Conservation (phyloP, 2,113 vertebrate genomes). For the Chinchilla lanigera region DNA sequence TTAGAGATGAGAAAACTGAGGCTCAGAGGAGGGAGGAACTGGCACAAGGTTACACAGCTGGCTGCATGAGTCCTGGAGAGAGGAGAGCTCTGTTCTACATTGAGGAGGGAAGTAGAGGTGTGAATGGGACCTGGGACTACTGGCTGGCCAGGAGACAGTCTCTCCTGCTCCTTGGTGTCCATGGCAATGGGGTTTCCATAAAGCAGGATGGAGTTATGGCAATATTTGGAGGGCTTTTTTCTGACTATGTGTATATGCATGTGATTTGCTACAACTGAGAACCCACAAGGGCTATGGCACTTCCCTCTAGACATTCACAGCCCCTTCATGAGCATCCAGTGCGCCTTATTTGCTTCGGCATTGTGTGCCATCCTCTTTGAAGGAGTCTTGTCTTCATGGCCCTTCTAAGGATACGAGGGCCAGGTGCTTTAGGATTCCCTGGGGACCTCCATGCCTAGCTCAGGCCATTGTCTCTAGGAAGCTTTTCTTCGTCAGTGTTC, state of each 20-base stretch:
- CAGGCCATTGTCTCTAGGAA: not conserved
- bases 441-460: not conserved
- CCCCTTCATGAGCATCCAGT: not conserved
- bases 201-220: not conserved
- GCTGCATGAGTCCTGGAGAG: not conserved
- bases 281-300: not conserved
- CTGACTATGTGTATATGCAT: not conserved
- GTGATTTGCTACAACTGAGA: not conserved
- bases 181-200: not conserved
- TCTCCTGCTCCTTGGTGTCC: not conserved
- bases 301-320: not conserved
- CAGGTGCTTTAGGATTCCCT: not conserved
- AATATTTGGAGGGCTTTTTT: not conserved
- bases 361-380: not conserved
- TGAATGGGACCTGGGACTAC: not conserved
- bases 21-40: not conserved
- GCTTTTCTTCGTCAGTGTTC: not conserved
- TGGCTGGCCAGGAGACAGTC: not conserved
- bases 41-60: not conserved
- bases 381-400: not conserved
- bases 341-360: not conserved
- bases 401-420: not conserved
- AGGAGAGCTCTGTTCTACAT: not conserved
- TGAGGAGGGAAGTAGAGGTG: not conserved
- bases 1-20: constrained; percentile 72